phyloP scores from a whole-genome alignment of 1,140 invertebrate species.

The Pseudomyrmex flavicornis region DNA sequence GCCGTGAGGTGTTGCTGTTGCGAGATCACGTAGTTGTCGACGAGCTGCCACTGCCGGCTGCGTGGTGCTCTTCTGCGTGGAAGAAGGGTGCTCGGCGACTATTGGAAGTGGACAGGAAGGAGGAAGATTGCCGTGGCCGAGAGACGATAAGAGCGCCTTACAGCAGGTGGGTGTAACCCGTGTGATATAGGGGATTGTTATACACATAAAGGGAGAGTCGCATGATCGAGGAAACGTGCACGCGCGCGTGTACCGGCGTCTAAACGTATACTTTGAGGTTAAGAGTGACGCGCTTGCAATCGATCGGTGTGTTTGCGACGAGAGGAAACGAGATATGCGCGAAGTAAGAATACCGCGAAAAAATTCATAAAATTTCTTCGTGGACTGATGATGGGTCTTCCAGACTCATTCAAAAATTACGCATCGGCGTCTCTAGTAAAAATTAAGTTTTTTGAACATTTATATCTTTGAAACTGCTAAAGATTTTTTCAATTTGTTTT shows the following conservation, averaged over 20 bases:
- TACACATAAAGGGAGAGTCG: not conserved
- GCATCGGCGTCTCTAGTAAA: too few species aligned
- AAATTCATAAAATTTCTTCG: too few species aligned
- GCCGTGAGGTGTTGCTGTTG: not conserved
- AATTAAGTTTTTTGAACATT: too few species aligned
- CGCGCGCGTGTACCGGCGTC: conserved; percentile 59
- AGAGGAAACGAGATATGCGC: not conserved
- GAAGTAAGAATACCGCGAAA: not conserved
- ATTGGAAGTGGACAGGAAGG: not conserved
- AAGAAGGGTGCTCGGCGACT: conserved; percentile 8
- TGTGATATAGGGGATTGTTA: too few species aligned
- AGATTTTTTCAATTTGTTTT: too few species aligned
- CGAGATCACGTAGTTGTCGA: not conserved
- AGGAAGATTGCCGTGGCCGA: not conserved
- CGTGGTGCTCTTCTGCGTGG: not conserved
- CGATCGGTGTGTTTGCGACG: conserved; percentile 50
- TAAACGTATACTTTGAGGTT: conserved; percentile 72
- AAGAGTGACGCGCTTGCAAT: conserved; percentile 69
- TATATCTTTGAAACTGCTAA: too few species aligned
- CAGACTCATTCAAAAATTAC: too few species aligned
- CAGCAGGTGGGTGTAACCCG: conserved; percentile 74
- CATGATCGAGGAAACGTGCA: conserved; percentile 3
- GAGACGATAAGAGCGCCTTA: conserved; percentile 23
- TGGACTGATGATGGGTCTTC: too few species aligned
- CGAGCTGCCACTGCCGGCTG: conserved; percentile 12